Base-by-base conservation (phyloP, 2,113 vertebrate genomes). In the Myrmecobius fasciatus region DNA sequence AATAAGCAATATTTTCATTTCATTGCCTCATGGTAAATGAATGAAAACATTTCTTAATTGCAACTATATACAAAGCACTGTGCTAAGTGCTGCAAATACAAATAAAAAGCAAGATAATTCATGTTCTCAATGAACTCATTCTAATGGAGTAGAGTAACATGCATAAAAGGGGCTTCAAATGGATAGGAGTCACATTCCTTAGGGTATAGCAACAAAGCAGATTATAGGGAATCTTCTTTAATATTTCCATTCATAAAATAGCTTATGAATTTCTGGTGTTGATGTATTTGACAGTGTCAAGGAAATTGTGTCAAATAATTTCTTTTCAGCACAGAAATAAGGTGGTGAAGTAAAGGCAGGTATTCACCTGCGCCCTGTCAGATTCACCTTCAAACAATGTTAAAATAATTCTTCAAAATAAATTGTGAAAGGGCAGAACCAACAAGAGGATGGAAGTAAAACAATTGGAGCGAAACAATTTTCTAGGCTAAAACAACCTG, bases 21-120 rank as follows among this genome's bases (percentile, higher is more conserved):
- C 47, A 93, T 53, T 95, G 25, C 28, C 20, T 93, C 25, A 91
- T 92, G 92, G 88, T 96, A 95, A 97, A 93, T 75, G 31, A 67
- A 36, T 67, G 8, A 60, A 60, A 60, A 67, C 14, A 36, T 5
- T 36, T 53, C 20, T 53, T 36, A 36, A 67, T 67, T 67, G 60
- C 3, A 36, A 67, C 3, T 67, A 36, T 4, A 67, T 36, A 56
- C 2, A 36, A 67, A 67, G 3, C 60, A 4, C 31, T 36, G 3
- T 36, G 31, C 28, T 11, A 67, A 36, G 12, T 14, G 12, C 60
- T 67, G 14, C 12, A 67, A 12, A 67, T 31, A 14, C 31, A 67
- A 67, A 67, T 36, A 67, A 36, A 36, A 67, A 36, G 28, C 60
- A 67, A 56, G 28, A 36, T 67, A 67, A 67, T 36, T 36, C 60